A percentile compares a stretch with the other conserved stretches of the same genome.
Evolutionary conservation across 1,140 invertebrate species (phyloP).

Genomic region (Pemphigus obesinymphae): DNA sequence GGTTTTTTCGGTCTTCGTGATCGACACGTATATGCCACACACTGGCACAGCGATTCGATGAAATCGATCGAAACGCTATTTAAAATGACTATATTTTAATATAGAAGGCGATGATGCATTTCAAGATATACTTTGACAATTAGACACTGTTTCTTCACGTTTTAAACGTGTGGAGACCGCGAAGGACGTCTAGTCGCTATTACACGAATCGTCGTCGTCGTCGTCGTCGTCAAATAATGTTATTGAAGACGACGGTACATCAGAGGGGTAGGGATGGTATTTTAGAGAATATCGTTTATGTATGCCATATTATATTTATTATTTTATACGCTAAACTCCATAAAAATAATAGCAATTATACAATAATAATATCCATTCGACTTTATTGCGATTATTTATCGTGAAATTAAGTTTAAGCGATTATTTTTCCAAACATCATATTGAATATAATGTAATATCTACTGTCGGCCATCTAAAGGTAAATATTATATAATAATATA

Average conservation of each 20-base stretch:
- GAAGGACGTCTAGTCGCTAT: slow-evolving; percentile 16
- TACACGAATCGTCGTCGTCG: no score
- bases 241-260: background rate
- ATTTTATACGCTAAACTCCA: background rate
- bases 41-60: background rate
- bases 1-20: no score
- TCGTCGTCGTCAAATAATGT: background rate
- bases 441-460: no score
- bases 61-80: background rate
- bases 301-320: background rate
- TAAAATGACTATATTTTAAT: background rate
- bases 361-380: background rate
- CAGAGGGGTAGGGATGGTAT: background rate
- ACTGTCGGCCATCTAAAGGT: no score
- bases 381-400: background rate
- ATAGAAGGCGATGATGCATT: background rate
- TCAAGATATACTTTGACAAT: background rate
- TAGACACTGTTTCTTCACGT: no score
- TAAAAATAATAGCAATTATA: background rate
- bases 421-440: no score
- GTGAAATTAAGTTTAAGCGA: background rate
- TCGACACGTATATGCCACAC: no score
- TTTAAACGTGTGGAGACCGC: no score
- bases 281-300: background rate
- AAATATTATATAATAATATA: no score